These are phyloP conservation scores for Ariolimax columbianus DNA, from an alignment of 2,888 invertebrate species.

Conservation along the genomic window DNA sequence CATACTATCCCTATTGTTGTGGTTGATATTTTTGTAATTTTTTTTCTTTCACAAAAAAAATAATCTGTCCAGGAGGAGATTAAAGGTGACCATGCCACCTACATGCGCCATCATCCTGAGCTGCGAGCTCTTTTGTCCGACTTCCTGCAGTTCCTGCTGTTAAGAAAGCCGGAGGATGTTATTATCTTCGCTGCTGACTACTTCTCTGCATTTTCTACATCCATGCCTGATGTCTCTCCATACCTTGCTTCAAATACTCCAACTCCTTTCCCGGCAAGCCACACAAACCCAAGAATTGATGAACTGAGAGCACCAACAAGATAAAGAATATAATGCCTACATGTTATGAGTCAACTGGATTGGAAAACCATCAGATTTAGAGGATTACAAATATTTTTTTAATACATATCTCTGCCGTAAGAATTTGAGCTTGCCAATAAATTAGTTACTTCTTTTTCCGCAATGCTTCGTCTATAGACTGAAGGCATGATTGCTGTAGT, in stretches of 20 bases:
- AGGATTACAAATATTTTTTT: too few relatives aligned
- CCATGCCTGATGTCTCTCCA: slow-evolving; percentile 68
- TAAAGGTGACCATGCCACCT: slow-evolving; percentile 75
- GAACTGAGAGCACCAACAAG: slow-evolving; percentile 66
- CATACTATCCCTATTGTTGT: not conserved
- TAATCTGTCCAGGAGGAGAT: slow-evolving; percentile 73
- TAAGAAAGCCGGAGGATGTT: slow-evolving; percentile 78
- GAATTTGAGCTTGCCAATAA: not conserved
- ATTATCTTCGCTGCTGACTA: slow-evolving; percentile 77
- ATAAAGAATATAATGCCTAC: slow-evolving; percentile 44
- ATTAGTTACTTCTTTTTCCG: not conserved
- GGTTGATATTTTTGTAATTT: not conserved
- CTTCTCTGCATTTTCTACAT: slow-evolving; percentile 76
- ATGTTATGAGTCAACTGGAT: not conserved
- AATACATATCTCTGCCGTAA: not conserved
- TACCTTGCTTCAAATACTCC: slow-evolving; percentile 71
- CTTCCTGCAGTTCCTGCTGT: slow-evolving; percentile 78
- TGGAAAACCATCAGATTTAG: not conserved
- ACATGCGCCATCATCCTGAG: slow-evolving; percentile 78
- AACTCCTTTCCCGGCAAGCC: slow-evolving; percentile 72
- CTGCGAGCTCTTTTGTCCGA: slow-evolving; percentile 77
- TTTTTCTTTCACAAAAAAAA: not conserved
- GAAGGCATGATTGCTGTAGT: not conserved
- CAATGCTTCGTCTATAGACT: not conserved
- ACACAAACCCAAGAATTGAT: slow-evolving; percentile 70